Base-by-base conservation (phyloP, 2,797 vertebrate genomes). In the Lacerta viridis region DNA sequence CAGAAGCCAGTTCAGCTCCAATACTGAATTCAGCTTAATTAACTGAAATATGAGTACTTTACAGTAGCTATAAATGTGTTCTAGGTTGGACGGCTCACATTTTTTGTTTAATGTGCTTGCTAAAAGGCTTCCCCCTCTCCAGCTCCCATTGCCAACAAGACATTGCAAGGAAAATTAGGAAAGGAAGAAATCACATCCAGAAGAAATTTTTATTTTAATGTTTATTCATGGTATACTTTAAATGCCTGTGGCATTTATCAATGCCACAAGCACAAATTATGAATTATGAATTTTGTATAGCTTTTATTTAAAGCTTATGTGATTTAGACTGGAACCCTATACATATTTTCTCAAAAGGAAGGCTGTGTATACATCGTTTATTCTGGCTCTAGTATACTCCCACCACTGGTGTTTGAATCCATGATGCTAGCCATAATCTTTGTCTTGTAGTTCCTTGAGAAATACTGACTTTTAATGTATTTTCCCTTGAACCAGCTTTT, bases 201-300 rank as follows among this genome's bases (percentile, higher is more conserved):
- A 50, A 36, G 11, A 66, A n/a, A 50, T 17, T 85, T 80, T 75
- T 77, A 68, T 79, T 75, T 86, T n/a, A 25, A 41, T 33, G 20
- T 74, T 74, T 59, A 81, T 80, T 74, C 25, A 68, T 78, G 59
- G n/a, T 80, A 39, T 59, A 39, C 11, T 81, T 89, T 33, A 61
- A 15, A 50, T 18, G 80, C 75, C 80, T 55, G 43, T 66, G 69
- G 50, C 50, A 55, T 55, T 15, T 55, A 55, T 55, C 50, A 55
- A 80, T 75, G n/a, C 59, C 27, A 85, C 33, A 39, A 23, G 4
- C 66, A 74, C 36, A 39, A 36, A 61, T 61, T 39, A 78, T 85
- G 36, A 36, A 61, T 75, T 59, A 77, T 78, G 36, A 88, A 83
- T 69, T 69, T 71, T 83, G 43, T n/a, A 61, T 78, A 79, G 50